phyloP scores from a whole-genome alignment of 2,113 vertebrate species.

The Tonatia bakeri region DNA sequence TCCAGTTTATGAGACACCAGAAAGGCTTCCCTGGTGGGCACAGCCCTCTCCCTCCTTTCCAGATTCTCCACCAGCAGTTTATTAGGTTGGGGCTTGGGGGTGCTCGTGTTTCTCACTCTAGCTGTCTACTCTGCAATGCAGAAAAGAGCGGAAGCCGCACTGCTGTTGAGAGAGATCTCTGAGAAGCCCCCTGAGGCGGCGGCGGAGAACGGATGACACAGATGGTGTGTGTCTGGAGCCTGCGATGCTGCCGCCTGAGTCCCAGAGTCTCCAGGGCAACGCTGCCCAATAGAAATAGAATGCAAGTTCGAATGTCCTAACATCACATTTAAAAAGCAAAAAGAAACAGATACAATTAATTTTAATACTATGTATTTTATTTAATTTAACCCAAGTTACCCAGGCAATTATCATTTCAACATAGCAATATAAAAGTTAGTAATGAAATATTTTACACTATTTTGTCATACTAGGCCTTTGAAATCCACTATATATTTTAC shows the following conservation, averaged over 20 bases:
- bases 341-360: neutral
- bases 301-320: neutral
- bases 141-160: neutral
- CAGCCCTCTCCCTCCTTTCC: neutral
- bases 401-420: constrained; percentile 17
- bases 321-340: neutral
- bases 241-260: neutral
- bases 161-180: neutral
- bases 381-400: constrained; percentile 15
- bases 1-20: neutral
- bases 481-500: neutral
- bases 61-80: neutral
- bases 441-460: neutral
- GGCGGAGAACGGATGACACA: neutral
- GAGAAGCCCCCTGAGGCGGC: neutral
- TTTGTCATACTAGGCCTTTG: neutral
- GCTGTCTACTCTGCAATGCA: neutral
- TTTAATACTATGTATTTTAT: neutral
- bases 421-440: neutral
- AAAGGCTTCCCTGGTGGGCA: neutral
- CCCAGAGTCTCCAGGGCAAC: neutral
- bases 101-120: neutral
- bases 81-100: neutral
- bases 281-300: neutral
- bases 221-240: neutral